Evolutionary conservation across 2,797 vertebrate species (phyloP).

Genomic region (Gambelia wislizenii): DNA sequence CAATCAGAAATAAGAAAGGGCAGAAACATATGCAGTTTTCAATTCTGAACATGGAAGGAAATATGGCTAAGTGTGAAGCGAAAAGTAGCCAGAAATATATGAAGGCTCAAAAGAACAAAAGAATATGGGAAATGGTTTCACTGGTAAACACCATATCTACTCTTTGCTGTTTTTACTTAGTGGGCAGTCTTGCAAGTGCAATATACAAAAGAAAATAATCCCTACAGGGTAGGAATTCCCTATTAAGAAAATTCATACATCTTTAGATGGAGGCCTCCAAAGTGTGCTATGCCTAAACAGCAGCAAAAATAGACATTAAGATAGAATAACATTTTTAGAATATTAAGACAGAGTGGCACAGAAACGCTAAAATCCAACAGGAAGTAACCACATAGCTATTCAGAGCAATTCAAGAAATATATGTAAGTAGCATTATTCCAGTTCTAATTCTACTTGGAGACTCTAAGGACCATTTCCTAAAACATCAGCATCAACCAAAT

Average conservation of each 20-base stretch:
- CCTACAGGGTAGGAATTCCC: neutral
- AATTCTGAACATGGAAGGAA: neutral
- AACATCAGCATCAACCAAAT: neutral
- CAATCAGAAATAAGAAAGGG: neutral
- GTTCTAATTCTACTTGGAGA: neutral
- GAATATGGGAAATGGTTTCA: neutral
- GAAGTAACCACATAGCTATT: neutral
- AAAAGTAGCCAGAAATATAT: neutral
- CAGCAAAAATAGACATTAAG: neutral
- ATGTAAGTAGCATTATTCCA: too few species aligned
- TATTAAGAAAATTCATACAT: neutral
- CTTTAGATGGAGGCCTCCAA: neutral
- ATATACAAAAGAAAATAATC: neutral
- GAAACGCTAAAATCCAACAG: neutral
- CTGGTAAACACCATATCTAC: neutral
- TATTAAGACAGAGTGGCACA: neutral
- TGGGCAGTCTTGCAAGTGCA: neutral
- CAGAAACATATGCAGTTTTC: neutral
- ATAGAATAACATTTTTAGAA: neutral
- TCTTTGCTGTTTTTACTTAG: neutral
- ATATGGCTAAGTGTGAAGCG: neutral
- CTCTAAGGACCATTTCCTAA: neutral
- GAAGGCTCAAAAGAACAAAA: neutral
- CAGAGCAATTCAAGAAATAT: neutral
- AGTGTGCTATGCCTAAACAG: neutral